Evolutionary conservation across 2,888 invertebrate genomes (phyloP), one percentile per base, ranked within the genome.

Genomic region (Ferrisia virgata): DNA sequence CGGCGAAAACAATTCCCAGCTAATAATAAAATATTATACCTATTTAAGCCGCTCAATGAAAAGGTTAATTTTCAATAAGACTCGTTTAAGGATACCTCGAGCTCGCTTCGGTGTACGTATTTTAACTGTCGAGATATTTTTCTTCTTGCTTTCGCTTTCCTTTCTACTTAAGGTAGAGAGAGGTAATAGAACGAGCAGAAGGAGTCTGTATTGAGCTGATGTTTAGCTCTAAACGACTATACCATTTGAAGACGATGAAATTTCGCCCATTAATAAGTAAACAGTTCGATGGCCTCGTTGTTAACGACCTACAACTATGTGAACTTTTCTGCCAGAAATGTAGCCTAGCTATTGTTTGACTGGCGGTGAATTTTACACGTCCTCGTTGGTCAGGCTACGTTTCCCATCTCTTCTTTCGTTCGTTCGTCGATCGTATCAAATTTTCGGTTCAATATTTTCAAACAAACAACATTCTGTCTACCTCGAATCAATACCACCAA

Each of bases 201-300:
- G n/a, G n/a, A n/a, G n/a, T n/a, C n/a, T n/a, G n/a, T n/a, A n/a
- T n/a, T n/a, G n/a, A n/a, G n/a, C n/a, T n/a, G n/a, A n/a, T n/a
- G n/a, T n/a, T 8, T 36, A 4, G 22, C 11, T 22, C 43, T 58
- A 4, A 3, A 22, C 25, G n/a, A 4, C 58, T 3, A 2, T 5
- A 58, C 8, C 58, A 25, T 58, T 43, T 43, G 5, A 13, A 13
- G 2, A 2, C 53, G 58, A 25, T 25, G 13, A 64, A 64, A 64
- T 64, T 64, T 64, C 58, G 28, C 22, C 43, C 47, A 18, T 28
- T 64, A 28, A 64, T 64, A 64, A 28, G 28, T 64, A 64, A 64
- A n/a, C 33, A 33, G 72, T 72, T 72, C 72, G 72, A 72, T 33
- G 72, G 72, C 72, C 72, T 22, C 58, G n/a, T 64, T 28, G 72